Percentiles rank a stretch among this genome's conserved stretches.
Evolutionary conservation across 1,140 invertebrate species (phyloP).

Genomic region (Pachypeltis micranthus): DNA sequence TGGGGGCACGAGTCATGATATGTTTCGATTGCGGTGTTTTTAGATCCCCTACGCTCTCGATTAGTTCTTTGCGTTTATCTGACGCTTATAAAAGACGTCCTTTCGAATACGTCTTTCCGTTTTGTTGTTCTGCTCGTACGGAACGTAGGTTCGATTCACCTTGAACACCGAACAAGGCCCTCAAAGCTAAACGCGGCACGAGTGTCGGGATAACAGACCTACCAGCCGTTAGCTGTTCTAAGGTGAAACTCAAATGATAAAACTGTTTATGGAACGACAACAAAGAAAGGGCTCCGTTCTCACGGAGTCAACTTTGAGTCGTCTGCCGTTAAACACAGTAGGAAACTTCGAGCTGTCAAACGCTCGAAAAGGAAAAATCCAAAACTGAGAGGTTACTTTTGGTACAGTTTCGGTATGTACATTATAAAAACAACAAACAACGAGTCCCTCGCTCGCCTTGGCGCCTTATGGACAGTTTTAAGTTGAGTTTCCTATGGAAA

Average conservation of each 20-base stretch:
- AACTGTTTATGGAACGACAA: not conserved
- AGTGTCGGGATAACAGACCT: no score
- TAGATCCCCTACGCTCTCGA: constrained; percentile 15
- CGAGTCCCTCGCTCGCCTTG: not conserved
- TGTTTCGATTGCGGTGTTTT: constrained; percentile 28
- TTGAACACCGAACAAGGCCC: constrained; percentile 22
- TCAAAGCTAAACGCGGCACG: no score
- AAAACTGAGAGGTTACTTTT: not conserved
- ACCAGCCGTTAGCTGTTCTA: no score
- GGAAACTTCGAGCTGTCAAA: not conserved
- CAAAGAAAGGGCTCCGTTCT: not conserved
- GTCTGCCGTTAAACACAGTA: not conserved
- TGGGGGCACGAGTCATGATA: constrained; percentile 28
- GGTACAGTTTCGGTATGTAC: not conserved
- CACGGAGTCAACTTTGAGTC: not conserved
- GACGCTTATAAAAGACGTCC: constrained; percentile 35
- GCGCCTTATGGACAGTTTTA: not conserved
- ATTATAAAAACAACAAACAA: not conserved
- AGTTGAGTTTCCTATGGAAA: not conserved
- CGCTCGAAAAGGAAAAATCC: not conserved
- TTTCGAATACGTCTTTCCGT: constrained; percentile 13
- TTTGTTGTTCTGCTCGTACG: not conserved
- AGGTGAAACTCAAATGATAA: not conserved
- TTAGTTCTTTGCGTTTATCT: constrained; percentile 15
- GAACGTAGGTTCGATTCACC: constrained; percentile 14